Percentiles rank a stretch among this genome's conserved stretches.
These are phyloP conservation scores for Salvelinus namaycush DNA, from an alignment of 2,113 vertebrate genomes.

Conservation along the genomic window DNA sequence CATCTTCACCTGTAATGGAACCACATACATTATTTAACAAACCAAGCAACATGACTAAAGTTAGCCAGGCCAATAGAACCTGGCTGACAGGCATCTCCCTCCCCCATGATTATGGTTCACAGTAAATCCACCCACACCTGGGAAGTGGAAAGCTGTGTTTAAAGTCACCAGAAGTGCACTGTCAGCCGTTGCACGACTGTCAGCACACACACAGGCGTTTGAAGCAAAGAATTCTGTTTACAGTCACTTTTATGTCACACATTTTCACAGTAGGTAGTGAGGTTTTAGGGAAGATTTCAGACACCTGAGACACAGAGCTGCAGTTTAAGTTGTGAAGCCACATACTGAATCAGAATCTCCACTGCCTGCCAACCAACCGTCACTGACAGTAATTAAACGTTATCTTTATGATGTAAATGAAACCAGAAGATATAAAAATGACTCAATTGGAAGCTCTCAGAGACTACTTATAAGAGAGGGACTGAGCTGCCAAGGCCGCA, in stretches of 20 bases:
- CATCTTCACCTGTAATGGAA: slow-evolving; percentile 88
- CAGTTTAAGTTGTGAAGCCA: slow-evolving; percentile 26
- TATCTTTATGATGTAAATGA: slow-evolving; percentile 49
- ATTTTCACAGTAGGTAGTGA: slow-evolving; percentile 24
- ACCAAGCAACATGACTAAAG: not conserved
- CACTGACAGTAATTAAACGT: slow-evolving; percentile 39
- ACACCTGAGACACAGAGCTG: slow-evolving; percentile 15
- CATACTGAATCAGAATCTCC: slow-evolving; percentile 15
- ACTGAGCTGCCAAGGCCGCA: not conserved
- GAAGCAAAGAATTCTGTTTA: not conserved
- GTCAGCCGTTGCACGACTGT: not conserved
- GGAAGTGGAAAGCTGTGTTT: not conserved
- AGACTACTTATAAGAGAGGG: not conserved
- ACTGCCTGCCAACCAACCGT: slow-evolving; percentile 28
- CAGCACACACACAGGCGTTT: not conserved
- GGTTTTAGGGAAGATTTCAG: not conserved
- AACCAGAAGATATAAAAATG: slow-evolving; percentile 8
- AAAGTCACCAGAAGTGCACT: slow-evolving; percentile 1
- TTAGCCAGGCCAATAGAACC: not conserved
- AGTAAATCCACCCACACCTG: not conserved
- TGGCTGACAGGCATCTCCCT: not conserved
- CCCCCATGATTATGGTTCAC: not conserved
- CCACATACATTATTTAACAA: not conserved
- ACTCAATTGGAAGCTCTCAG: not conserved
- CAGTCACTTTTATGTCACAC: slow-evolving; percentile 4